phyloP scores from a whole-genome alignment of 2,797 vertebrate genomes.

The Discoglossus pictus region DNA sequence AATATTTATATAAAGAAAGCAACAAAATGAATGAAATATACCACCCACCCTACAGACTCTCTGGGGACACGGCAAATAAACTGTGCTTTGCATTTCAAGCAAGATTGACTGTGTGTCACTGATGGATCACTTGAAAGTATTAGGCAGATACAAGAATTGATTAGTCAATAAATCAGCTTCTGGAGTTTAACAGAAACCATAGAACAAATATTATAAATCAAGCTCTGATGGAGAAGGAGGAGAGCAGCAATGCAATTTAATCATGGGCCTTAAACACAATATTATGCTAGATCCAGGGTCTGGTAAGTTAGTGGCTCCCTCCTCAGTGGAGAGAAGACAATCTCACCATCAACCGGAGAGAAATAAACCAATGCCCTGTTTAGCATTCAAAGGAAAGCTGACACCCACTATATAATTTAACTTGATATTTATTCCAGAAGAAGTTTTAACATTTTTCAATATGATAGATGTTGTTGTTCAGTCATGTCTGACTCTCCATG shows the following conservation, averaged over 20 bases:
- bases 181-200: constrained; percentile 66
- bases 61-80: constrained; percentile 65
- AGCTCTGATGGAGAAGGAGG: constrained; percentile 60
- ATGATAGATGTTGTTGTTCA: no score
- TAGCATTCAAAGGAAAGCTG: no score
- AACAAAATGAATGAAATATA: constrained; percentile 48
- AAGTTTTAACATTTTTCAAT: no score
- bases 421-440: no score
- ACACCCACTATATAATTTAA: no score
- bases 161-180: constrained; percentile 86
- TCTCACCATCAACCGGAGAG: no score
- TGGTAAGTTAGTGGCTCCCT: no score
- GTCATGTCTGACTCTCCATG: no score
- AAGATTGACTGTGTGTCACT: constrained; percentile 82
- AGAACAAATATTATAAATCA: constrained; percentile 76
- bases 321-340: no score
- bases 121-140: constrained; percentile 85
- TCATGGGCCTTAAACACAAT: constrained; percentile 15
- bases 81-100: constrained; percentile 70
- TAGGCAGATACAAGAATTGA: constrained; percentile 89
- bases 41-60: constrained; percentile 51
- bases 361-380: no score
- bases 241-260: constrained; percentile 36
- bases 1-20: constrained; percentile 22
- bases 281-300: not conserved